Conservation (phyloP, 2,797 vertebrate species). For the Melanogrammus aeglefinus region DNA sequence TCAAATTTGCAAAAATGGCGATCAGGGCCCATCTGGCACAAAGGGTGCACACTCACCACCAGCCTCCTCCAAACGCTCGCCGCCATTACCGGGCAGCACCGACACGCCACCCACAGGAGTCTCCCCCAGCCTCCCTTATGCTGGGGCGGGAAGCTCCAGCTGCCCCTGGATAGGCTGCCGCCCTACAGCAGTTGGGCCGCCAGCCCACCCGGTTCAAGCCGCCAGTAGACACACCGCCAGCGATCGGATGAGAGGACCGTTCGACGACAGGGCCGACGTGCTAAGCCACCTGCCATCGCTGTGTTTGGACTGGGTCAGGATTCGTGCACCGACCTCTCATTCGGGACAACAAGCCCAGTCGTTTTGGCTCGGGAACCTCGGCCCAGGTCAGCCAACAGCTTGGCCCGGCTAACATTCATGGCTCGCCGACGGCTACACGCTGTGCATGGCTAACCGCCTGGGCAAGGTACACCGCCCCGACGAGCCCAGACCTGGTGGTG, state of each 20-base stretch:
- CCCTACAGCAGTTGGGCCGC: too few relatives aligned
- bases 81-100: too few relatives aligned
- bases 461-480: background rate
- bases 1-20: too few relatives aligned
- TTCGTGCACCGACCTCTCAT: background rate
- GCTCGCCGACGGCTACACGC: too few relatives aligned
- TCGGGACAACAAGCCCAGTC: background rate
- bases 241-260: background rate
- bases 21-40: too few relatives aligned
- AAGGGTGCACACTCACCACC: too few relatives aligned
- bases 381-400: conserved; percentile 1
- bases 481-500: too few relatives aligned
- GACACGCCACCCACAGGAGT: too few relatives aligned
- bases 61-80: too few relatives aligned
- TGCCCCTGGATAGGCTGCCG: too few relatives aligned
- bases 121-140: too few relatives aligned
- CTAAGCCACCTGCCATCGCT: background rate
- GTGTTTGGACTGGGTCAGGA: background rate
- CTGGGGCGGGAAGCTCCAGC: too few relatives aligned
- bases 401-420: conserved; percentile 3
- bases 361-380: background rate
- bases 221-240: background rate
- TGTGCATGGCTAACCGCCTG: background rate
- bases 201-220: background rate
- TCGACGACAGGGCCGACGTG: background rate